Conservation (phyloP, 2,113 vertebrate species). For the Steatornis caripensis region DNA sequence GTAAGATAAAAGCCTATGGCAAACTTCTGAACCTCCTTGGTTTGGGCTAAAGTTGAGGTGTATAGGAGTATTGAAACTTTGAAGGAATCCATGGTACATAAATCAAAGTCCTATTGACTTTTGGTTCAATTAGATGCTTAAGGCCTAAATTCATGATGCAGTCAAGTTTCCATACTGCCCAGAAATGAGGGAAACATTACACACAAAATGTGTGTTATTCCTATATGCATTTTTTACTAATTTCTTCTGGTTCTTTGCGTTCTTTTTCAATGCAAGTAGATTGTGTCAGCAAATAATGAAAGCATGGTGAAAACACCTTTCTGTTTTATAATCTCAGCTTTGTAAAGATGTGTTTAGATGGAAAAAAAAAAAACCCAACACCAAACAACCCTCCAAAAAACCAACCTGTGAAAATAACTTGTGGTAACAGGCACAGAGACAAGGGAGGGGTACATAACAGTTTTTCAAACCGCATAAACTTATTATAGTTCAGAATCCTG, state of each 20-base stretch:
- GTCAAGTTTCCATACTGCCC: neutral
- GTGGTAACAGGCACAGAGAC: neutral
- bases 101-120: neutral
- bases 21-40: neutral
- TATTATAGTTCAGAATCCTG: neutral
- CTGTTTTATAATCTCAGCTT: neutral
- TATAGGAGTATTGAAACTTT: neutral
- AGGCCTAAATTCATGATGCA: neutral
- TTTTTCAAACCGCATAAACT: neutral
- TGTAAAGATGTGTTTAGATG: neutral
- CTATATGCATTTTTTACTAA: neutral
- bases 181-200: neutral
- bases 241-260: neutral
- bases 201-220: fast-evolving
- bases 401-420: neutral
- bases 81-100: neutral
- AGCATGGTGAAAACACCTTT: neutral
- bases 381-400: neutral
- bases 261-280: neutral
- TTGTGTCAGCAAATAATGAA: neutral
- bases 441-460: neutral
- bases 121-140: neutral
- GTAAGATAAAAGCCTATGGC: neutral
- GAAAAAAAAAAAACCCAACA: neutral
- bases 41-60: neutral